Percentiles rank a stretch among this genome's conserved stretches.
Evolutionary conservation across 2,797 vertebrate genomes (phyloP).

Genomic region (Oreonectes daqikongensis): DNA sequence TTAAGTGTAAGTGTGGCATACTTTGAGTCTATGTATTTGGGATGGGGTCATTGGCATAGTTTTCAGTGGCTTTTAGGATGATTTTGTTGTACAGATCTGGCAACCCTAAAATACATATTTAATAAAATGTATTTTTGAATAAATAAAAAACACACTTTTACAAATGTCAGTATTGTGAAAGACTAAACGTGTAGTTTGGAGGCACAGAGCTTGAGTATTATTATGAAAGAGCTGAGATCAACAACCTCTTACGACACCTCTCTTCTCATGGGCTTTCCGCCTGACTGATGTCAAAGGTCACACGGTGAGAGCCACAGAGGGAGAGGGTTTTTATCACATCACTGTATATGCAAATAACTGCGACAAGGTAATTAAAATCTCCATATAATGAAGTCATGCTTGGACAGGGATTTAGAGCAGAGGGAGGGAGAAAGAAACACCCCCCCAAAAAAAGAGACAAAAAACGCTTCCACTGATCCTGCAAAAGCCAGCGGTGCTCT

Average conservation of each 20-base stretch:
- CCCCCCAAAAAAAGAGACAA: neutral
- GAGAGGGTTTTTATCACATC: constrained; percentile 25
- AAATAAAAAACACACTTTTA: neutral
- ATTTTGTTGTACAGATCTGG: no score
- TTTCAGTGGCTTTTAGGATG: no score
- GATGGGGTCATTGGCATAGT: no score
- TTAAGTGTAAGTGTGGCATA: no score
- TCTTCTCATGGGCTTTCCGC: constrained; percentile 18
- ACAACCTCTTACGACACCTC: neutral
- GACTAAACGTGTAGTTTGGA: neutral
- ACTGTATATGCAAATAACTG: constrained; percentile 47
- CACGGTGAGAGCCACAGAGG: constrained; percentile 26
- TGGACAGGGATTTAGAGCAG: constrained; percentile 20
- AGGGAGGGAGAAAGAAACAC: neutral
- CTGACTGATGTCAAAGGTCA: constrained; percentile 43
- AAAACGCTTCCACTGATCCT: neutral
- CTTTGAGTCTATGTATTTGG: no score
- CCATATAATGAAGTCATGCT: constrained; percentile 47
- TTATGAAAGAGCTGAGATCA: constrained; percentile 1
- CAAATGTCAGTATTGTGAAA: neutral
- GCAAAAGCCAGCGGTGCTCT: neutral
- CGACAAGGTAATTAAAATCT: constrained; percentile 49
- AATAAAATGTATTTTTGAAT: neutral
- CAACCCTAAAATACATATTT: no score
- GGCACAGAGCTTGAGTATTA: neutral